A percentile compares a stretch with the other conserved stretches of the same genome.
phyloP scores from a whole-genome alignment of 2,888 invertebrate genomes.

The Arctia plantaginis region DNA sequence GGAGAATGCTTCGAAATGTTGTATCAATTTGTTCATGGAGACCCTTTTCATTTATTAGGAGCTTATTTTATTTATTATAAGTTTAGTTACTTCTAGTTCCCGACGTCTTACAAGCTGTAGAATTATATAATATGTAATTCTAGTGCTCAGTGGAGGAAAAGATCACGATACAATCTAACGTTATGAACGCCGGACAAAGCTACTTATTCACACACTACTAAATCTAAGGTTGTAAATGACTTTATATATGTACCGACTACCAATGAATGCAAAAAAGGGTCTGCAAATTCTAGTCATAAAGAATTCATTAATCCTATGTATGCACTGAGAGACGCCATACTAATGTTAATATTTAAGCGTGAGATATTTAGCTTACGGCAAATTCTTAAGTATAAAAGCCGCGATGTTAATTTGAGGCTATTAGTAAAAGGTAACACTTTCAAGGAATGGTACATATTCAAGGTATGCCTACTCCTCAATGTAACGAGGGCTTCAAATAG shows the following conservation, averaged over 20 bases:
- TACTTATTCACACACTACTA: neutral
- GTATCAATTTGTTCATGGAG: constrained; percentile 22
- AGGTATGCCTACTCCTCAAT: neutral
- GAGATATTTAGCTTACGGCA: neutral
- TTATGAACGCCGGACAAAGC: neutral
- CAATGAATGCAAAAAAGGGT: neutral
- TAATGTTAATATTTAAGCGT: neutral
- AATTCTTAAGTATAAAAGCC: constrained; percentile 20
- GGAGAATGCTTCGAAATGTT: constrained; percentile 12
- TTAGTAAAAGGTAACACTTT: constrained; percentile 23
- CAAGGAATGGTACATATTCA: constrained; percentile 10
- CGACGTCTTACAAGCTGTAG: constrained; percentile 56
- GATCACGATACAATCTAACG: constrained; percentile 35
- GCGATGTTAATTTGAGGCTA: constrained; percentile 27
- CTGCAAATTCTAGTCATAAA: neutral
- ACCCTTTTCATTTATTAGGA: constrained; percentile 25
- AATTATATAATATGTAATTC: constrained; percentile 46
- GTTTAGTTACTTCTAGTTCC: constrained; percentile 54
- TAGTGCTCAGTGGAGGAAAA: constrained; percentile 54
- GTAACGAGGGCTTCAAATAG: constrained; percentile 1
- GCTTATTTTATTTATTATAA: constrained; percentile 42
- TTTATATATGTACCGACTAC: neutral
- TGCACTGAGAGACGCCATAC: neutral
- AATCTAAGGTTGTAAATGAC: neutral
- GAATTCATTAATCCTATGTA: neutral